Evolutionary conservation across 2,113 vertebrate genomes (phyloP), one percentile per base, ranked within the genome.

Genomic region (Mungos mungo): DNA sequence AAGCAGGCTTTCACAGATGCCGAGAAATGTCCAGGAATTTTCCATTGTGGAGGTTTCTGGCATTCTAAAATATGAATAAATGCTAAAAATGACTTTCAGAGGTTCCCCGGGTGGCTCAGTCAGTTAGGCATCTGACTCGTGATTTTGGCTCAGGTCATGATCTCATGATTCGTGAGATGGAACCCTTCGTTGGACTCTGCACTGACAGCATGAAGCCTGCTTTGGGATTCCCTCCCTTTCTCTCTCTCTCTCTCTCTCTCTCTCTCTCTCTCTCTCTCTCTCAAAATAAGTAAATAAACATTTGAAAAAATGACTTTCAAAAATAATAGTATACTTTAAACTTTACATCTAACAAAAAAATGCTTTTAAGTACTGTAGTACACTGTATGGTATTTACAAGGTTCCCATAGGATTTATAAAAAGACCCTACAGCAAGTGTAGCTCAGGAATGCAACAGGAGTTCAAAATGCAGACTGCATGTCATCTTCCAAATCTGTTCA

Each of bases 1-100:
- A 50, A 82, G 60, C 38, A 91, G 54, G 12, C 25, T 12, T 96
- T 86, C 23, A 63, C 45, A 21, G 45, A 93, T 66, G 7, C 33
- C 54, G 29, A 95, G 71, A 94, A 87, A 29, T 38, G 1, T 2
- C 12, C 15, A 92, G 21, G 18, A 12, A 85, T 23, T 93, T 95
- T 74, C 47, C 85, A 69, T 63, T 74, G 83, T 84, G 69, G 45
- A 65, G 4, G 23, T n/a, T 95, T 80, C 63, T 91, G 38, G 25
- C 23, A 69, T 88, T n/a, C 31, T n/a, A 68, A 90, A 77, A 77
- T 31, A 93, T 12, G 16, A 91, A 93, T 11, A 97, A 89, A 88
- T 74, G 33, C 25, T 35, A 50, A 45, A 52, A 69, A 2, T 60
- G 23, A 76, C 77, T 93, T 94, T 95, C 57, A 23, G 57, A 21